Base-by-base conservation (phyloP, 2,888 invertebrate species). In the Drosophila melanocephala region DNA sequence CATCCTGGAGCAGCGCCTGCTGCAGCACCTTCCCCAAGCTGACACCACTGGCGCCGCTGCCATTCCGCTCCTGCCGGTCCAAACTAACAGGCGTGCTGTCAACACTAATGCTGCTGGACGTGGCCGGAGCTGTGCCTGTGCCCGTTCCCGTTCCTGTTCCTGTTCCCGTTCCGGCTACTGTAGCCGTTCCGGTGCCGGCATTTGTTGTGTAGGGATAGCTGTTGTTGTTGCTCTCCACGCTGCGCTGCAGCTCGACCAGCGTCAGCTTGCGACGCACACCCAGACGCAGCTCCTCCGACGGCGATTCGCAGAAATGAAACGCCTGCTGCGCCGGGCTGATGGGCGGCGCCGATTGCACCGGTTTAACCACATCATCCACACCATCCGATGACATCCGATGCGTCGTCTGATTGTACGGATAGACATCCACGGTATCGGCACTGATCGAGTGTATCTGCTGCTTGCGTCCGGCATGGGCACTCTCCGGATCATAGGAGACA, bases 391-490 rank as follows among this genome's bases (percentile, higher is more conserved):
- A 55, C 16, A 16, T 35, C 5, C 16, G 5, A 16, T 47, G 47
- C 1, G 72, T 16, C 6, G 76, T 78, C 63, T 91, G 90, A 73
- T 92, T 92, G 67, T 92, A 93, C 0, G 92, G 93, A 81, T 92
- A 90, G 26, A 93, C 90, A 50, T 93, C 93, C 42, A 92, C 91
- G 0, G 93, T 93, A 39, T 93, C 93, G 14, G 93, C 92, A 56
- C 93, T 93, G 35, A 93, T 93, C 22, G 93, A 93, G 71, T 92
- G 93, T 33, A 93, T 93, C 76, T 93, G 92, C 76, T 93, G 93
- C 51, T 92, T 91, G 37, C 92, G 90, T 19, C 92, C 92, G 10
- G 90, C 92, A 61, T 93, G 93, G 5, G 90, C 89, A 62, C 92
- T 93, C 52, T 93, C 92, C 52, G 93, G 93, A 83, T 93, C 93